These are phyloP conservation scores for Littorina saxatilis DNA, from an alignment of 1,140 invertebrate species.

Conservation along the genomic window DNA sequence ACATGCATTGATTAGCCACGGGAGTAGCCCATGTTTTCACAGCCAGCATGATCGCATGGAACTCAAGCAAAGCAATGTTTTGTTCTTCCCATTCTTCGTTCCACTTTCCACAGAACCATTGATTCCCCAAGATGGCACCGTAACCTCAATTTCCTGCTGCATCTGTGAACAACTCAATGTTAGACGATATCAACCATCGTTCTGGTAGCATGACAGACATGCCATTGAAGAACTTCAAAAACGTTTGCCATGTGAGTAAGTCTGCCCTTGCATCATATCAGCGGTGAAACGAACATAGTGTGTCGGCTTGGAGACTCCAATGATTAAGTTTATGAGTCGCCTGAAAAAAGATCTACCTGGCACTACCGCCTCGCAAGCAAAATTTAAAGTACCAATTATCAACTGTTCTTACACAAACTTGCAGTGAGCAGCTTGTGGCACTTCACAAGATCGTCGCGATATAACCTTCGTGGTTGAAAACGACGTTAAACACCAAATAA, in stretches of 20 bases:
- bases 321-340: not conserved
- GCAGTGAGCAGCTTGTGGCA: not conserved
- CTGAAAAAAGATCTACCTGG: not conserved
- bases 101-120: conserved; percentile 36
- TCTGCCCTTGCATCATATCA: not conserved
- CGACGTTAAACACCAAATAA: too few relatives aligned
- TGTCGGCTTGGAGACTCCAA: not conserved
- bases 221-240: not conserved
- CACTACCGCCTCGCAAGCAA: not conserved
- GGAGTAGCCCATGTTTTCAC: conserved; percentile 33
- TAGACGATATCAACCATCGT: not conserved
- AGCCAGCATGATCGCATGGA: conserved; percentile 37
- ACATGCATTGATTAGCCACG: conserved; percentile 1
- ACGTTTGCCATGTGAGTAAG: not conserved
- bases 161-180: conserved; percentile 30
- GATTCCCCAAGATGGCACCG: conserved; percentile 1
- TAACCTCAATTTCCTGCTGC: conserved; percentile 11
- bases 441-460: too few relatives aligned
- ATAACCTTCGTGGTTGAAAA: too few relatives aligned
- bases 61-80: conserved; percentile 33
- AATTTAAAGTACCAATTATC: not conserved
- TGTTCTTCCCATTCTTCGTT: not conserved
- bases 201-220: not conserved
- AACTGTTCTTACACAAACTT: not conserved
- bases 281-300: not conserved